Percentiles rank a stretch among this genome's conserved stretches.
phyloP scores from a whole-genome alignment of 1,140 invertebrate species.

The Zaprionus camerounensis region DNA sequence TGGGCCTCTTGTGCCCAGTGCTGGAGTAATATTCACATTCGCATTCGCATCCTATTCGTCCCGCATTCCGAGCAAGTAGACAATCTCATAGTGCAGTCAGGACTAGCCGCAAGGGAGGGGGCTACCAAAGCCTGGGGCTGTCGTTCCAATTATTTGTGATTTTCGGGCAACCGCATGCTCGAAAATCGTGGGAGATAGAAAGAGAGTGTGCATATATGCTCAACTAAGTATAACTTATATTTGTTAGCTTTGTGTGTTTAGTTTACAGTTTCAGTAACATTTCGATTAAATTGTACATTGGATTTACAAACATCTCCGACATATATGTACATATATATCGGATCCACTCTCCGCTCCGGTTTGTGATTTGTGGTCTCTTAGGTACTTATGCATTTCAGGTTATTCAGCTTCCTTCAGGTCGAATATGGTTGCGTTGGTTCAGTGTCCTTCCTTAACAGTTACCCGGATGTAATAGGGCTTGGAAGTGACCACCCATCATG shows the following conservation, averaged over 20 bases:
- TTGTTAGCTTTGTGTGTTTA: conserved; percentile 52
- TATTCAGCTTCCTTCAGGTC: conserved; percentile 14
- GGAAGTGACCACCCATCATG: conserved; percentile 44
- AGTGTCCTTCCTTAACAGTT: conserved; percentile 36
- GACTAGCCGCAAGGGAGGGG: background rate
- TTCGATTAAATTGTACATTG: conserved; percentile 71
- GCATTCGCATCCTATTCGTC: conserved; percentile 4
- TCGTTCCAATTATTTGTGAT: conserved; percentile 25
- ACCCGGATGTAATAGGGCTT: conserved; percentile 50
- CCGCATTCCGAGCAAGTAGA: conserved; percentile 32
- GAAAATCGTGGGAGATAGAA: conserved; percentile 3
- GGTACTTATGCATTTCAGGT: conserved; percentile 26
- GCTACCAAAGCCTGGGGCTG: background rate
- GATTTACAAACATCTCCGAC: conserved; percentile 33
- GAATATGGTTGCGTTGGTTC: background rate
- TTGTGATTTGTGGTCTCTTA: conserved; percentile 27
- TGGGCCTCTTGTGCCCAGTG: background rate
- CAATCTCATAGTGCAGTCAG: conserved; percentile 21
- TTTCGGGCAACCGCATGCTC: conserved; percentile 17
- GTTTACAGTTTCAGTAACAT: conserved; percentile 69
- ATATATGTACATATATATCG: conserved; percentile 9
- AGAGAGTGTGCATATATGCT: conserved; percentile 54
- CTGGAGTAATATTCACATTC: conserved; percentile 10
- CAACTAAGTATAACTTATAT: conserved; percentile 65
- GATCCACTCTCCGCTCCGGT: conserved; percentile 48